phyloP scores from a whole-genome alignment of 2,888 invertebrate genomes.

The Heliconius sara region DNA sequence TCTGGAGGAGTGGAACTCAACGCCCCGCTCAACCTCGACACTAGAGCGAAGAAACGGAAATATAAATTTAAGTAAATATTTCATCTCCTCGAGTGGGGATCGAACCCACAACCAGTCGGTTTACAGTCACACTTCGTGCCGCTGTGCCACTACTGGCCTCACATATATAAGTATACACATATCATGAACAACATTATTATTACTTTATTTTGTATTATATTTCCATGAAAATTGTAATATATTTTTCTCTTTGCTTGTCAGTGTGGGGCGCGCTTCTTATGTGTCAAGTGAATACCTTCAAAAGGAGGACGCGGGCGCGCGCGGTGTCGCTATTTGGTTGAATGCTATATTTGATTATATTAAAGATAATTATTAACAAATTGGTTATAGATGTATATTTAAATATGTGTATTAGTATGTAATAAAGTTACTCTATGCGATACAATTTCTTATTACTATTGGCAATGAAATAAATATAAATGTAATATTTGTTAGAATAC shows the following conservation, averaged over 20 bases:
- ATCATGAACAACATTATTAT: no score
- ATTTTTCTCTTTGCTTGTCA: constrained; percentile 50
- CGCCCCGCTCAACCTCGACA: no score
- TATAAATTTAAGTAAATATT: no score
- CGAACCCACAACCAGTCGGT: no score
- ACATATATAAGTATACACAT: background rate
- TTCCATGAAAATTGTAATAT: no score
- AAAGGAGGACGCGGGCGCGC: constrained; percentile 89
- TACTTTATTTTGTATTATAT: no score
- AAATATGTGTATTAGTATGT: background rate
- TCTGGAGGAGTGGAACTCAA: no score
- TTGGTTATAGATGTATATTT: background rate
- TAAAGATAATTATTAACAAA: constrained; percentile 21
- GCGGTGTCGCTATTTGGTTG: constrained; percentile 86
- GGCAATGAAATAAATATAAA: background rate
- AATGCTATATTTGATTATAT: constrained; percentile 72
- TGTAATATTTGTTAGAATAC: background rate
- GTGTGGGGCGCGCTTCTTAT: constrained; percentile 90
- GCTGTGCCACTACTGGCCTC: no score
- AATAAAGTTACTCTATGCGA: background rate
- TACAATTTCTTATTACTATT: background rate
- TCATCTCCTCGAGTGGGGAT: no score
- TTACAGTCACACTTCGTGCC: no score
- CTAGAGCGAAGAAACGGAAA: no score
- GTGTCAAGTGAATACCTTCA: constrained; percentile 80